A percentile compares a stretch with the other conserved stretches of the same genome.
These are phyloP conservation scores for Parapristionchus giblindavisi DNA, from an alignment of 2,888 invertebrate species.

Conservation along the genomic window DNA sequence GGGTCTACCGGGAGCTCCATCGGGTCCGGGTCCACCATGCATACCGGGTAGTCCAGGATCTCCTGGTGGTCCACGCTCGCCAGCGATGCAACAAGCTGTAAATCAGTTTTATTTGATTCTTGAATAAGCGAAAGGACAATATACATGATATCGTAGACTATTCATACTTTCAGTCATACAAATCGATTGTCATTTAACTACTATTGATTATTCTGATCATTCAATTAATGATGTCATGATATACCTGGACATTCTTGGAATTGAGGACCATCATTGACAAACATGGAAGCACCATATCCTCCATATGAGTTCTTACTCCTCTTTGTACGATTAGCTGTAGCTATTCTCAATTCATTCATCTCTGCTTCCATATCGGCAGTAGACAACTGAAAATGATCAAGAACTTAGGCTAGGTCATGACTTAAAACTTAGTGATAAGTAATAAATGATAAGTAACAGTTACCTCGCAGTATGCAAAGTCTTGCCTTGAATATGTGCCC, in stretches of 20 bases:
- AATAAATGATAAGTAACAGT: background rate
- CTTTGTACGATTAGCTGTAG: slow-evolving; percentile 40
- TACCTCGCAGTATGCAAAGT: slow-evolving; percentile 68
- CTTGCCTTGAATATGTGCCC: slow-evolving; percentile 58
- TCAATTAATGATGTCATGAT: background rate
- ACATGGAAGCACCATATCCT: slow-evolving; percentile 50
- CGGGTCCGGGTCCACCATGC: slow-evolving; percentile 64
- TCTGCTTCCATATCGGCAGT: slow-evolving; percentile 64
- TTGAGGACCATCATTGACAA: slow-evolving; percentile 62
- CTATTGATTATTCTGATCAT: no score
- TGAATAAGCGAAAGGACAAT: no score
- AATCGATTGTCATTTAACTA: no score
- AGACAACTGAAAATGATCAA: slow-evolving; percentile 48
- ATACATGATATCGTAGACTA: no score
- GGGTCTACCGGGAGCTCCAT: slow-evolving; percentile 69
- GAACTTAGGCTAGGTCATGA: slow-evolving; percentile 9
- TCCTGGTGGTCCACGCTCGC: slow-evolving; percentile 62
- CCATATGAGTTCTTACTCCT: slow-evolving; percentile 34
- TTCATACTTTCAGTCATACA: no score
- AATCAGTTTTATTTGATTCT: no score
- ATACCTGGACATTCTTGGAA: slow-evolving; percentile 69
- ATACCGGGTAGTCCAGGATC: slow-evolving; percentile 64
- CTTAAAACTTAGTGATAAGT: background rate
- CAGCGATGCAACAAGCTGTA: slow-evolving; percentile 68
- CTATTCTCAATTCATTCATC: slow-evolving; percentile 54